Evolutionary conservation across 2,113 vertebrate genomes (phyloP), one percentile per base, ranked within the genome.

Genomic region (Nothoprocta perdicaria): DNA sequence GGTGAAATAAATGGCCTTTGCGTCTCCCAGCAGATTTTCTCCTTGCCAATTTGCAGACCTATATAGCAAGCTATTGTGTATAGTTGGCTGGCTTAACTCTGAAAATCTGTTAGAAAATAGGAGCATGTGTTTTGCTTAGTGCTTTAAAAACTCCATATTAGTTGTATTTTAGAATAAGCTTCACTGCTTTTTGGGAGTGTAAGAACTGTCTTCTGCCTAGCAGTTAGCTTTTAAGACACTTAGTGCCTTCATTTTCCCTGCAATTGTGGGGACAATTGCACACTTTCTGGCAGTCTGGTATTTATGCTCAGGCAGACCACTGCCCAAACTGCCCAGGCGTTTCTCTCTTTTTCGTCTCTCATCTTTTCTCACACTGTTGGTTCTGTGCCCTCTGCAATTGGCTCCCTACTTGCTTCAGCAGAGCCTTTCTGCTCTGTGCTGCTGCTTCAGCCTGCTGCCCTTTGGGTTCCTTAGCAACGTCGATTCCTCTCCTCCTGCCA

Each of bases 21-120:
- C 35, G 55, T 46, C 74, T 80, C 90, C 73, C 80, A 38, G 65
- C 73, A 52, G 80, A 35, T 63, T 88, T 95, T 57, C 35, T 91
- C 43, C 46, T 60, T 41, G 55, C 81, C 75, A 53, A 13, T 26
- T 61, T 40, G 6, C 38, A 69, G 91, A 31, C 26, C 53, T 29
- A 9, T n/a, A 4, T 9, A 87, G 76, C 40, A 29, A 62, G 58
- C 13, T 21, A n/a, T 55, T 27, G n/a, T 10, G 48, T 71, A 4
- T 35, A 61, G 85, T 53, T 92, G 93, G 90, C 92, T 88, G 73
- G n/a, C 53, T 1, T 3, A 80, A 26, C 79, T 12, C 1, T 2
- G 48, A 58, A 40, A 69, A 80, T 31, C 40, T 85, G 88, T 45
- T 55, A 46, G 46, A 87, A 46, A 86, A 75, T 6, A 38, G 63